A percentile compares a stretch with the other conserved stretches of the same genome.
These are phyloP conservation scores for Sarcoramphus papa DNA, from an alignment of 2,797 vertebrate species.

Conservation along the genomic window DNA sequence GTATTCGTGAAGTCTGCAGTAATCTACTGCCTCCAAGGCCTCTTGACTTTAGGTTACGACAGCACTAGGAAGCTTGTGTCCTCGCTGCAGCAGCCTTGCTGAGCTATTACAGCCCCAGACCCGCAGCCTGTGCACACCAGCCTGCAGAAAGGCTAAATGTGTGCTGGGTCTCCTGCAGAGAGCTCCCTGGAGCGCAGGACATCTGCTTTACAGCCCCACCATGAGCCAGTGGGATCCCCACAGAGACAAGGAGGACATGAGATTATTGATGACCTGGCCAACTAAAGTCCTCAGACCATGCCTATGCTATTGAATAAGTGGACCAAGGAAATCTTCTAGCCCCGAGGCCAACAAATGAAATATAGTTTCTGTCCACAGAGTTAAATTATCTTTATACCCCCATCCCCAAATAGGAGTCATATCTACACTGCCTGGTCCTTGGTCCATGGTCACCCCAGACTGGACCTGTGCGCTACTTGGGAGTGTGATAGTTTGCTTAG, in stretches of 20 bases:
- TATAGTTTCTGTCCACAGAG: not conserved
- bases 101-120: not conserved
- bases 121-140: fast-evolving
- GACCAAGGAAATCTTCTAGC: not conserved
- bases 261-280: not conserved
- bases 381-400: not conserved
- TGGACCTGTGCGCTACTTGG: not conserved
- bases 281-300: not conserved
- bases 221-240: not conserved
- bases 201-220: not conserved
- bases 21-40: not conserved
- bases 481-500: not conserved
- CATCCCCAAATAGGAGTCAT: not conserved
- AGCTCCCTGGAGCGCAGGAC: not conserved
- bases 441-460: not conserved
- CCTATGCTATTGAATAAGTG: not conserved
- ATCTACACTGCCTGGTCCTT: not conserved
- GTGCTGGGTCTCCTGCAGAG: not conserved
- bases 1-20: not conserved
- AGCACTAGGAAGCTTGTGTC: not conserved
- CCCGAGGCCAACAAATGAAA: not conserved
- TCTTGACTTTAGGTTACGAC: not conserved
- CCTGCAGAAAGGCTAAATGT: not conserved
- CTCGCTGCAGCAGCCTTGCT: not conserved
- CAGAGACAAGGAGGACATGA: not conserved